phyloP scores from a whole-genome alignment of 2,888 invertebrate genomes.

The Drosophila multiciliata region DNA sequence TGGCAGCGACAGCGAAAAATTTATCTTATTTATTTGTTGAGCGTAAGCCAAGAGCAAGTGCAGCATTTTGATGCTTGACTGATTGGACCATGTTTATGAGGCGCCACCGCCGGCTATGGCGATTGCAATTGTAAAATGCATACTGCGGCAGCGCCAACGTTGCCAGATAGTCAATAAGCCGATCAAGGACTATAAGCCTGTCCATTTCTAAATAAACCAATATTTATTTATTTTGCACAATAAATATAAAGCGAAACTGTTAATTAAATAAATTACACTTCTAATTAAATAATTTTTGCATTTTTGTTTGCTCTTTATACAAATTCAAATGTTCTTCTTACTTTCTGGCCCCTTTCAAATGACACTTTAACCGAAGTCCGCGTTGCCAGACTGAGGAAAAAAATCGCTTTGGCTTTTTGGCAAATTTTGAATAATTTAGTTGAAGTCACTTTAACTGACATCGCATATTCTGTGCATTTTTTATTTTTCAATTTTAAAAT shows the following conservation, averaged over 20 bases:
- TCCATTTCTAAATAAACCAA: constrained; percentile 1
- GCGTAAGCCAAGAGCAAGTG: constrained; percentile 62
- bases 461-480: constrained; percentile 6
- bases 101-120: constrained; percentile 37
- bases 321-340: background rate
- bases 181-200: background rate
- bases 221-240: background rate
- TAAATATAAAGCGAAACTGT: too few species aligned
- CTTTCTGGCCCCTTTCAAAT: background rate
- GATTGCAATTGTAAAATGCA: constrained; percentile 9
- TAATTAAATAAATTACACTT: background rate
- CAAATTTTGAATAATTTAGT: constrained; percentile 5
- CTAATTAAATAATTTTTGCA: background rate
- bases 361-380: background rate
- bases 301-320: background rate
- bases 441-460: constrained; percentile 11
- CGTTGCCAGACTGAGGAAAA: constrained; percentile 14
- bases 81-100: constrained; percentile 69
- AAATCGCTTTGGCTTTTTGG: background rate
- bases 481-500: background rate
- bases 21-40: constrained; percentile 79
- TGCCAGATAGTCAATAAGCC: constrained; percentile 24
- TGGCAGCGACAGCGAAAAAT: constrained; percentile 78
- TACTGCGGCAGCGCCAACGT: background rate
- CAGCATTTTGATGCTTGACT: constrained; percentile 82